Base-by-base conservation (phyloP, 2,113 vertebrate genomes). In the Osmerus mordax region DNA sequence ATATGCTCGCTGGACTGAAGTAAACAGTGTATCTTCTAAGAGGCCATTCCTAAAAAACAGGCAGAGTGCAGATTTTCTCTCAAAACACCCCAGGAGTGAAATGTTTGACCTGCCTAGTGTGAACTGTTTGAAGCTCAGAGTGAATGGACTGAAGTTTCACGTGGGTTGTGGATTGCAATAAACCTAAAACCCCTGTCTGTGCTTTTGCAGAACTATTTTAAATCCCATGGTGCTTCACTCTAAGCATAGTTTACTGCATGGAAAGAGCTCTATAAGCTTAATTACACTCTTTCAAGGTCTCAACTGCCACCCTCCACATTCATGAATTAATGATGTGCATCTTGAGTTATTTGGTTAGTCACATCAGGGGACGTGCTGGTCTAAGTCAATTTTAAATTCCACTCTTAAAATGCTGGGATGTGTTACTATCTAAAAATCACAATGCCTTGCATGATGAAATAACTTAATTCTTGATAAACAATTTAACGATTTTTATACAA, bases 261-360 rank as follows among this genome's bases (percentile, higher is more conserved):
- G 88, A 87, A 86, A 87, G 82, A 76, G 77, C 81, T 86, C 81
- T 85, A 86, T 86, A 84, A 75, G 84, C 88, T 88, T 89, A 90
- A 91, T 91, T 89, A 87, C 83, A 77, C 77, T 87, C 84, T 84
- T 88, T 83, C 81, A 83, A 87, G 87, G 85, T 85, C 84, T 84
- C 81, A 80, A 58, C 83, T 82, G 81, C 88, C 81, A 74, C 80
- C 77, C 77, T 81, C 81, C 79, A 71, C 72, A 65, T 84, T 87
- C 86, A 87, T 90, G 86, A 90, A 90, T 91, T 89, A 87, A 90
- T 89, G 85, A 90, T 87, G 77, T 71, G 65, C 76, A 84, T 83
- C 79, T 83, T 83, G 81, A 64, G 80, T 79, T 89, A 85, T 88
- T 70, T 87, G 85, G 85, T 74, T 69, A 83, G 79, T 78, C 81